phyloP scores from a whole-genome alignment of 2,888 invertebrate genomes.

The Cacoxenus indagator region DNA sequence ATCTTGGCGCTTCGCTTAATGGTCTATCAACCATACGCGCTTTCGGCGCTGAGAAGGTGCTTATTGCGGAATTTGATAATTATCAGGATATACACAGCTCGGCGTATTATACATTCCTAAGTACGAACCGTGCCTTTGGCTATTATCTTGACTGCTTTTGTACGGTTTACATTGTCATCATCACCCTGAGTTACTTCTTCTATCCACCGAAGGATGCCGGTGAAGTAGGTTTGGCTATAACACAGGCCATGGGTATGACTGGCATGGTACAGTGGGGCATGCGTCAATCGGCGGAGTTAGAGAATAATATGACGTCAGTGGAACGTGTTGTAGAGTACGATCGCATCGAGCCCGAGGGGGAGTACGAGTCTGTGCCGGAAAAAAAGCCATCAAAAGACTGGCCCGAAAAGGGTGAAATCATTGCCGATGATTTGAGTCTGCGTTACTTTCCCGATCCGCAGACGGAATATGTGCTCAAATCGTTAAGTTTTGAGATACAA shows the following conservation, averaged over 20 bases:
- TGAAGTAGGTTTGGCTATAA: slow-evolving; percentile 83
- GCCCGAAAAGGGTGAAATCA: slow-evolving; percentile 80
- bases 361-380: slow-evolving; percentile 77
- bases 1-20: slow-evolving; percentile 88
- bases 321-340: slow-evolving; percentile 83
- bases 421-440: slow-evolving; percentile 78
- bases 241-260: slow-evolving; percentile 82
- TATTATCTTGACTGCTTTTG: slow-evolving; percentile 93
- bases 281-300: slow-evolving; percentile 90
- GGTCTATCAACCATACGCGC: slow-evolving; percentile 94
- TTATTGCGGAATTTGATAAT: slow-evolving; percentile 84
- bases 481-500: slow-evolving; percentile 76
- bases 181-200: slow-evolving; percentile 87
- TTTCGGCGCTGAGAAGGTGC: slow-evolving; percentile 83
- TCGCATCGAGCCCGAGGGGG: slow-evolving; percentile 68
- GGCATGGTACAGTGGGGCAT: slow-evolving; percentile 85
- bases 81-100: slow-evolving; percentile 90
- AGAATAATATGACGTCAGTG: slow-evolving; percentile 91
- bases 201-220: slow-evolving; percentile 78
- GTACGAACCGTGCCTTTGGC: slow-evolving; percentile 92
- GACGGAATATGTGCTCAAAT: slow-evolving; percentile 81
- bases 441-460: slow-evolving; percentile 77
- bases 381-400: slow-evolving; percentile 78
- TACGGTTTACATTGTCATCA: slow-evolving; percentile 85
- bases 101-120: slow-evolving; percentile 91